Percentiles rank a stretch among this genome's conserved stretches.
These are phyloP conservation scores for Ambastaia sidthimunki DNA, from an alignment of 2,797 vertebrate genomes.

Conservation along the genomic window DNA sequence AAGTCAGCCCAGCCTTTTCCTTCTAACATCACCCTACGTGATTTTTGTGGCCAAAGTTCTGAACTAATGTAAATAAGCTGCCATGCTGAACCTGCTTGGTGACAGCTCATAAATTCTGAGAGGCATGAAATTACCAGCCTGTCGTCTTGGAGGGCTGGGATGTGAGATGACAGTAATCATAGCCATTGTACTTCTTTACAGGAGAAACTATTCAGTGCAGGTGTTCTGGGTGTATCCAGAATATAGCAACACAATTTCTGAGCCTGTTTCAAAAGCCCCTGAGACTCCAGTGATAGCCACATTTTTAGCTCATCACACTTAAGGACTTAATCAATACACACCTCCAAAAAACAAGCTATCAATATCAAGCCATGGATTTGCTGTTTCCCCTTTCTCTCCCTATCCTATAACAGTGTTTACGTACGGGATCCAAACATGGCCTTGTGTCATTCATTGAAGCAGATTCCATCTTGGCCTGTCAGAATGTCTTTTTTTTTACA, in stretches of 20 bases:
- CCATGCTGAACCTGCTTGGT: neutral
- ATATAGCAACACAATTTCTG: slow-evolving; percentile 38
- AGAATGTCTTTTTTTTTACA: slow-evolving; percentile 22
- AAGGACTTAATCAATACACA: slow-evolving; percentile 54
- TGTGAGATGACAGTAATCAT: slow-evolving; percentile 52
- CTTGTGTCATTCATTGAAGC: slow-evolving; percentile 29
- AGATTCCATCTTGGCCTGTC: neutral
- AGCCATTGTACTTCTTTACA: slow-evolving; percentile 48
- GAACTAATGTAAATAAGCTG: neutral
- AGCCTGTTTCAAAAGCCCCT: slow-evolving; percentile 37
- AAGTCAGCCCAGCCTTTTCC: neutral
- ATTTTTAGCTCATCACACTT: slow-evolving; percentile 41
- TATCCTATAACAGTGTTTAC: slow-evolving; percentile 17
- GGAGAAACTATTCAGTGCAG: slow-evolving; percentile 37
- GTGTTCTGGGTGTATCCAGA: slow-evolving; percentile 47
- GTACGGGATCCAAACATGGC: slow-evolving; percentile 1
- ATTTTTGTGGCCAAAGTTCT: neutral
- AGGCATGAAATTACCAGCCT: slow-evolving; percentile 10
- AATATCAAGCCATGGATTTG: slow-evolving; percentile 12
- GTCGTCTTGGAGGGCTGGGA: slow-evolving; percentile 47
- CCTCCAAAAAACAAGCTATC: slow-evolving; percentile 7
- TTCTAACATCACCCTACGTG: neutral
- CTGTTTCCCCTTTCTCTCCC: neutral
- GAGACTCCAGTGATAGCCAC: neutral
- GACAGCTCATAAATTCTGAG: neutral